Evolutionary conservation across 2,797 vertebrate species (phyloP).

Genomic region (Tolypeutes matacus): DNA sequence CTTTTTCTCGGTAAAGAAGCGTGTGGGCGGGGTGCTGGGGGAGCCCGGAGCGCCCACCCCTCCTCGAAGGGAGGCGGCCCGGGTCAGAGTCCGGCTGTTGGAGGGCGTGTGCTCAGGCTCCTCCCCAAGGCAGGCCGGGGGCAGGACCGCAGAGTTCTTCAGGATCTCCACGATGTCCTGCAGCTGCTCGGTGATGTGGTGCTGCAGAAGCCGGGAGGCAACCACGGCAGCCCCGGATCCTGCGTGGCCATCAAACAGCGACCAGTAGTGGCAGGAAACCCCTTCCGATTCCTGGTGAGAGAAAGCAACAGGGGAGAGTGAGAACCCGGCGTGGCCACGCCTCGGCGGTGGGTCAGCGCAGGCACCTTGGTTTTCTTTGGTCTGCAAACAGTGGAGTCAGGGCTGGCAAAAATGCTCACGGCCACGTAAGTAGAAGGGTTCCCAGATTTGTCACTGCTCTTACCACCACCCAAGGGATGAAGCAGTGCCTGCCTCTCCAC

Average conservation of each 20-base stretch:
- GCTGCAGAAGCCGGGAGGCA: constrained; percentile 94
- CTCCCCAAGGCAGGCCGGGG: constrained; percentile 95
- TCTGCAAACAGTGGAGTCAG: not conserved
- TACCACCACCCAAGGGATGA: not conserved
- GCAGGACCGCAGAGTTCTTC: constrained; percentile 89
- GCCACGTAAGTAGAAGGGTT: not conserved
- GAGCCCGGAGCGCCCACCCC: constrained; percentile 94
- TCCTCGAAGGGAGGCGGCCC: constrained; percentile 94
- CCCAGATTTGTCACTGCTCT: not conserved
- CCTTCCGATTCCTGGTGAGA: constrained; percentile 91
- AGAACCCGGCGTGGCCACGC: not conserved
- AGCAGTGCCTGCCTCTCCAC: not conserved
- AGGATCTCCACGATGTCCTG: constrained; percentile 96
- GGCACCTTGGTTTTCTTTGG: rapidly evolving
- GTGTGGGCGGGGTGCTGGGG: constrained; percentile 92
- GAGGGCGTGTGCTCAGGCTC: constrained; percentile 90
- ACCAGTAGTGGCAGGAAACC: constrained; percentile 96
- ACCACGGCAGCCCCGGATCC: constrained; percentile 95
- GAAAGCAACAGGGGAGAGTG: constrained; percentile 42
- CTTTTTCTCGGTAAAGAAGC: constrained; percentile 98
- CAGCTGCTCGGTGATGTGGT: constrained; percentile 94
- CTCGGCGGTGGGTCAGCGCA: rapidly evolving
- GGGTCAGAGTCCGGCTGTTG: constrained; percentile 92
- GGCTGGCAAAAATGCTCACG: rapidly evolving
- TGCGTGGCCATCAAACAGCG: constrained; percentile 96